Evolutionary conservation across 1,140 invertebrate species (phyloP), one percentile per base, ranked within the genome.

Genomic region (Drosophila kikkawai): DNA sequence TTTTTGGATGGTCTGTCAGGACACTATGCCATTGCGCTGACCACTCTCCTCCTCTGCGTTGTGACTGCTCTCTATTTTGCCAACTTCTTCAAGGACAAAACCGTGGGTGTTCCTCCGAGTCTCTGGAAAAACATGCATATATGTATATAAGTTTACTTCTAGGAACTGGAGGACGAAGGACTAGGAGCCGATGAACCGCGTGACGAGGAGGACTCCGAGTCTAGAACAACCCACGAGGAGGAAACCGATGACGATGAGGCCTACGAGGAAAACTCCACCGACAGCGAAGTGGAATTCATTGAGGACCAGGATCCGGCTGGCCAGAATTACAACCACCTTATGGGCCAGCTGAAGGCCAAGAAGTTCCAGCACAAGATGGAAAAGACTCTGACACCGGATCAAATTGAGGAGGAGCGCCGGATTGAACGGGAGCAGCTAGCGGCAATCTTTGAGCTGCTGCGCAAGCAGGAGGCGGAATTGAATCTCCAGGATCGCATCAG

Each of bases 401-500:
- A 92, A 29, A 77, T 92, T 15, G 82, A 84, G 29, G 91, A 92
- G 45, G 91, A 92, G 59, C 73, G 80, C 13, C 79, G 91, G n/a
- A 92, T 92, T 22, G 91, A 92, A 53, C 71, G 88, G 5, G 82
- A 92, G 61, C 91, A 92, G 51, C 58, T 92, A 53, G 82, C 91
- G 4, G 91, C 88, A 4, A 92, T 92, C 29, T 92, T 91, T 47
- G 91, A 92, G 19, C 57, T 92, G 3, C 55, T 92, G 26, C 90
- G 91, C 34, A 91, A 82, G 42, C 91, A 92, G 55, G 91, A 92
- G 41, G 76, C 79, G 17, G 91, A 92, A 64, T 29, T 92, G 4
- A 92, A 92, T 69, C 86, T 87, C 9, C 88, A 90, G 42, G 91
- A 92, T 74, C 81, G 84, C 6, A 92, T 92, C 1, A 91, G 91